Evolutionary conservation across 2,113 vertebrate species (phyloP), one percentile per base, ranked within the genome.

Genomic region (Peromyscus polionotus): DNA sequence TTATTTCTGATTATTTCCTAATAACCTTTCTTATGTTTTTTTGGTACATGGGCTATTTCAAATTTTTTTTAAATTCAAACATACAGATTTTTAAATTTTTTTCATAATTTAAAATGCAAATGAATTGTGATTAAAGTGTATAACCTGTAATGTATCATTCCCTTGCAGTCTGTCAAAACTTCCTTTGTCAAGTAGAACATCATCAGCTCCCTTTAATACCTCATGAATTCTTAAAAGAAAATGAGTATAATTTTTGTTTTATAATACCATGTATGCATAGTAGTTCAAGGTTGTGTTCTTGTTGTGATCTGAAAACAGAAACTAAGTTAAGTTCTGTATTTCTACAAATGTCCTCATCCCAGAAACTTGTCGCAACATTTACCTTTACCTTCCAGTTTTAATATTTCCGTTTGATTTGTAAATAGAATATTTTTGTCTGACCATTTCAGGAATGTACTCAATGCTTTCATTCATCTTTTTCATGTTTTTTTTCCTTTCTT

Each of bases 181-280:
- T 90, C 11, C 13, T 93, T 87, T 94, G 65, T 87, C 22, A 88
- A 3, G 12, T 79, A 91, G 31, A 57, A 61, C 19, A 73, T 85
- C 68, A 88, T 85, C 8, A 79, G 19, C 91, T 96, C 94, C 24
- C 72, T 92, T 89, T 76, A 91, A 59, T 89, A 95, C 48, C 36
- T 14, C 24, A 75, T 63, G 33, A 73, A 33, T 80, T 88, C 51
- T 95, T 80, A 20, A 92, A 39, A 10, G 85, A 51, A 95, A 72
- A 90, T 51, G 6, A 84, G 54, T 70, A 76, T 54, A 87, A 79
- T 77, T 92, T 88, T 85, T 63, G 36, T 12, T 76, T 90, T 81
- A 92, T 12, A 76, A 26, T n/a, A 13, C 24, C 77, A 45, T 83
- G 57, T 91, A 86, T 76, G 28, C 86, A 9, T 28, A 67, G 75